Evolutionary conservation across 2,113 vertebrate genomes (phyloP).

Genomic region (Macrotis lagotis): DNA sequence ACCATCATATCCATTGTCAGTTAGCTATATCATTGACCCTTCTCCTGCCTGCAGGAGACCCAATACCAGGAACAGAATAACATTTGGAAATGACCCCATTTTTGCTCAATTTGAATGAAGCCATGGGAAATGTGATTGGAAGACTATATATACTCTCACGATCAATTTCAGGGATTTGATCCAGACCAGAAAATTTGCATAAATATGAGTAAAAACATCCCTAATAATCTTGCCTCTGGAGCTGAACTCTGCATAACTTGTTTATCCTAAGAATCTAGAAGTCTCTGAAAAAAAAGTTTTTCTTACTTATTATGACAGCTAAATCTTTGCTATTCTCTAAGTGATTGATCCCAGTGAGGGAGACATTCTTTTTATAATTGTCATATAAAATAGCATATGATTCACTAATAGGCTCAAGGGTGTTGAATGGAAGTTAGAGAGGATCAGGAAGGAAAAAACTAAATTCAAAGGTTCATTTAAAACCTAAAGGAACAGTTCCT

Average conservation of each 20-base stretch:
- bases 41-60: slow-evolving; percentile 38
- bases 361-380: neutral
- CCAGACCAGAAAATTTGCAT: slow-evolving; percentile 55
- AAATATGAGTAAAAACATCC: neutral
- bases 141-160: slow-evolving; percentile 47
- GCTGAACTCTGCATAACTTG: slow-evolving; percentile 37
- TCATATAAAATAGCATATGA: neutral
- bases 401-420: neutral
- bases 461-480: neutral
- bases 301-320: slow-evolving; percentile 28
- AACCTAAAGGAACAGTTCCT: neutral
- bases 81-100: slow-evolving; percentile 44
- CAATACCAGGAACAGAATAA: slow-evolving; percentile 66
- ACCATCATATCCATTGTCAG: slow-evolving; percentile 78
- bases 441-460: slow-evolving; percentile 26
- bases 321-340: slow-evolving; percentile 7
- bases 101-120: neutral
- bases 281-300: slow-evolving; percentile 3
- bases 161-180: slow-evolving; percentile 37
- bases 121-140: slow-evolving; percentile 12
- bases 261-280: slow-evolving; percentile 33
- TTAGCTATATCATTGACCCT: slow-evolving; percentile 72
- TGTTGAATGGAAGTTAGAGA: slow-evolving; percentile 37
- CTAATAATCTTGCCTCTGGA: neutral
- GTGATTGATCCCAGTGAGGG: neutral